These are phyloP conservation scores for Lithobates sylvaticus DNA, from an alignment of 2,797 vertebrate genomes.

Conservation along the genomic window DNA sequence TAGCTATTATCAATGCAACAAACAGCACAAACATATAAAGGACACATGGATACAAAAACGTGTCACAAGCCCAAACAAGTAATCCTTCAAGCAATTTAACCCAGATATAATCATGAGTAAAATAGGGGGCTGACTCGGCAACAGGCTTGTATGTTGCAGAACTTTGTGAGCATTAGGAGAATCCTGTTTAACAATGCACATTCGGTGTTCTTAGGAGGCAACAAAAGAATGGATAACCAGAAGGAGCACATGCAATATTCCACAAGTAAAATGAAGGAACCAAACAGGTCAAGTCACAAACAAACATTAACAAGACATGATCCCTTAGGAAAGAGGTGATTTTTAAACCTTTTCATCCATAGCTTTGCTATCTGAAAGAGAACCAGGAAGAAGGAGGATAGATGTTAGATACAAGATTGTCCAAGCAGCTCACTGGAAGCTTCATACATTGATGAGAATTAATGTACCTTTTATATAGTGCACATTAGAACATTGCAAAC, in stretches of 20 bases:
- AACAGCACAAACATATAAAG: slow-evolving; percentile 28
- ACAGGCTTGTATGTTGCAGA: slow-evolving; percentile 72
- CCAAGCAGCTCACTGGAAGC: slow-evolving; percentile 61
- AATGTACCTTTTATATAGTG: neutral
- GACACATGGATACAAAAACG: slow-evolving; percentile 48
- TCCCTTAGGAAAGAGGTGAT: slow-evolving; percentile 76
- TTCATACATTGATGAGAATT: slow-evolving; percentile 49
- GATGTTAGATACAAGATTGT: slow-evolving; percentile 76
- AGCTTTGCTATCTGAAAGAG: slow-evolving; percentile 94
- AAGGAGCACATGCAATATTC: slow-evolving; percentile 78
- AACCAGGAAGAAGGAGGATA: slow-evolving; percentile 81
- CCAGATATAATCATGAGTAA: slow-evolving; percentile 52
- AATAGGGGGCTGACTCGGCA: slow-evolving; percentile 68
- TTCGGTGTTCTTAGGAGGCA: slow-evolving; percentile 71
- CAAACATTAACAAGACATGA: slow-evolving; percentile 76
- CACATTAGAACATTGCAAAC: neutral
- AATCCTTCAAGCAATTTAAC: slow-evolving; percentile 63
- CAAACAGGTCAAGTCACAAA: slow-evolving; percentile 76
- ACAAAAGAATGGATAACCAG: slow-evolving; percentile 75
- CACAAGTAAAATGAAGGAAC: slow-evolving; percentile 76
- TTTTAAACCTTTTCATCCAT: slow-evolving; percentile 96
- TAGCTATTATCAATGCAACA: slow-evolving; percentile 68
- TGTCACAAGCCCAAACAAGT: slow-evolving; percentile 55
- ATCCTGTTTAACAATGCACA: slow-evolving; percentile 70
- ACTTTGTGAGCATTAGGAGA: slow-evolving; percentile 67